A percentile compares a stretch with the other conserved stretches of the same genome.
phyloP scores from a whole-genome alignment of 2,113 vertebrate species.

The Fregata magnificens region DNA sequence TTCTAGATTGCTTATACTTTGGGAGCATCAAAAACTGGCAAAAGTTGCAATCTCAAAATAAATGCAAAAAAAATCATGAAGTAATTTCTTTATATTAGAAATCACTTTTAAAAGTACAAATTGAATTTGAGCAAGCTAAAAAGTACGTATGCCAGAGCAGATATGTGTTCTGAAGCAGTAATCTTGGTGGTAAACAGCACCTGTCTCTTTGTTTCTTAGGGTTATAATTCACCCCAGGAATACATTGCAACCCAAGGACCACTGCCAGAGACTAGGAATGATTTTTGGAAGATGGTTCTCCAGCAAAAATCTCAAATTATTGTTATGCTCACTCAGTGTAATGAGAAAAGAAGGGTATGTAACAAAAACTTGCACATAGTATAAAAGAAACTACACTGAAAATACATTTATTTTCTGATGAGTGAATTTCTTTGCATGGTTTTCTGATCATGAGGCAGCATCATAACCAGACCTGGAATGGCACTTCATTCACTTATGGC shows the following conservation, averaged over 20 bases:
- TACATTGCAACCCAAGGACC: constrained; percentile 97
- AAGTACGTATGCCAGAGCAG: background rate
- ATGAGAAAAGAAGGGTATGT: constrained; percentile 86
- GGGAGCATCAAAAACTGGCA: background rate
- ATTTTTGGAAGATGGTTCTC: constrained; percentile 98
- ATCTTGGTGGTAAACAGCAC: background rate
- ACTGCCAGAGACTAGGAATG: constrained; percentile 91
- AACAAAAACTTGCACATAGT: background rate
- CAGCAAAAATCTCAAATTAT: constrained; percentile 90
- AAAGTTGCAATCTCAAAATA: background rate
- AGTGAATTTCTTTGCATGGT: background rate
- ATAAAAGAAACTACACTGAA: background rate
- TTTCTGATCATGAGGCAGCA: background rate
- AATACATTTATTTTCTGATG: background rate
- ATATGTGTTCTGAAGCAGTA: background rate
- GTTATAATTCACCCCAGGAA: constrained; percentile 87
- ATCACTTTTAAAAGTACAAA: background rate
- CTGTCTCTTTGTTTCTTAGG: constrained; percentile 69
- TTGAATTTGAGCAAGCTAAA: background rate
- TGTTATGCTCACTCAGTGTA: constrained; percentile 98
- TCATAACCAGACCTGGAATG: background rate
- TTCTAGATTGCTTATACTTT: background rate
- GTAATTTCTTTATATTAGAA: background rate
- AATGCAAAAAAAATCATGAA: background rate
- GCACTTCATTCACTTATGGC: background rate